Evolutionary conservation across 1,140 invertebrate species (phyloP), one percentile per base, ranked within the genome.

Genomic region (Nephila pilipes): DNA sequence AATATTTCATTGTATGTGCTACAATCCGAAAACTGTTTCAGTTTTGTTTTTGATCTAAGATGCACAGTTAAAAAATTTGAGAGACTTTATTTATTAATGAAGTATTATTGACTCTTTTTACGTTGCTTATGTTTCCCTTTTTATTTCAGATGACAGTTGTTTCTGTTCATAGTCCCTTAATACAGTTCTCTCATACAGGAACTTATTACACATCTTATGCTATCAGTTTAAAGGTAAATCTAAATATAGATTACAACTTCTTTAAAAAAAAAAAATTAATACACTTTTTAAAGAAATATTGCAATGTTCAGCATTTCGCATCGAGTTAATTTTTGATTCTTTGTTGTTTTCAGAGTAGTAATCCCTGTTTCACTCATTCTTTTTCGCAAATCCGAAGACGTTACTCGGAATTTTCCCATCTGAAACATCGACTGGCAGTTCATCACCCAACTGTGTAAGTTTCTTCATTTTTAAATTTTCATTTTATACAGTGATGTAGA

Each of bases 181-280:
- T 91, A 91, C 79, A 91, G 79, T 91, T 58, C 32, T 91, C 79
- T 25, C 5, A 57, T 29, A 29, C 54, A 4, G 89, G 79, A 83
- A 83, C 79, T 65, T 91, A 91, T 29, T 91, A 91, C 58, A 91
- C 89, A 63, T 91, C 89, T 10, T 91, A 91, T 65, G 89, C 89
- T n/a, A 91, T 91, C 10, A 83, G 89, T 63, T 83, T 91, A 4
- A 91, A 91, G 58, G 89, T 91, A 91, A 80, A 20, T 58, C 58
- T 55, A 81, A 46, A 58, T 20, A n/a, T 14, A n/a, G 4, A 6
- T 85, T 58, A 4, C n/a, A n/a, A n/a, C n/a, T n/a, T n/a, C n/a
- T n/a, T n/a, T n/a, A n/a, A n/a, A n/a, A n/a, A n/a, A n/a, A n/a
- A n/a, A 4, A 1, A 46, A 0, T 46, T 46, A 2, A 46, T 6